Evolutionary conservation across 2,797 vertebrate species (phyloP).

Genomic region (Alfaro cultratus): DNA sequence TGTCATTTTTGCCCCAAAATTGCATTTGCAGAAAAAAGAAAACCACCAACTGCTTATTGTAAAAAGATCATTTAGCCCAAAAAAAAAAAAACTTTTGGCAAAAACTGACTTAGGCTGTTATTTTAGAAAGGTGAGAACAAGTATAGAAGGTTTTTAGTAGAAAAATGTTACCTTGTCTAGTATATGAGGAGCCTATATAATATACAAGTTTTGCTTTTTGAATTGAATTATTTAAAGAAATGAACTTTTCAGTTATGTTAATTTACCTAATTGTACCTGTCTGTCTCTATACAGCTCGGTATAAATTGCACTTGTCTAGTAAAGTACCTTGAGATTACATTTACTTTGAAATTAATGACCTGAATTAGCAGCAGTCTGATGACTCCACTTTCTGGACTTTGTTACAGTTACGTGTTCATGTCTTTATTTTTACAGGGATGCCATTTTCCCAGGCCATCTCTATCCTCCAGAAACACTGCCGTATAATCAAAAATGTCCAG

Average conservation of each 20-base stretch:
- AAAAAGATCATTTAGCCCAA: too few species aligned
- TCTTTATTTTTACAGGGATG: conserved; percentile 85
- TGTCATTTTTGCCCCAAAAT: too few species aligned
- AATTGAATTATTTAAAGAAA: neutral
- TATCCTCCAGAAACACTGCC: conserved; percentile 98
- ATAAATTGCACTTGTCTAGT: neutral
- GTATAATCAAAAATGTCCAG: conserved; percentile 98
- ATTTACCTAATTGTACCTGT: neutral
- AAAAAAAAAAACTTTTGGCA: too few species aligned
- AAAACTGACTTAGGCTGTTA: too few species aligned
- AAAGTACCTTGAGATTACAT: neutral
- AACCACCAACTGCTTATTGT: too few species aligned
- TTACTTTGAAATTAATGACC: neutral
- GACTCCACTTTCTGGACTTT: neutral
- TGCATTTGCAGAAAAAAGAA: too few species aligned
- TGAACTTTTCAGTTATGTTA: neutral
- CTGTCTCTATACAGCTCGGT: neutral
- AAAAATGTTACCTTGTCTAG: neutral
- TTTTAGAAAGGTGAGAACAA: too few species aligned
- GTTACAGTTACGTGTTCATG: neutral
- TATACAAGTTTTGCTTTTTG: neutral
- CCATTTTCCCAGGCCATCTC: conserved; percentile 98
- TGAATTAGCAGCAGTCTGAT: neutral
- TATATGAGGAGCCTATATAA: neutral
- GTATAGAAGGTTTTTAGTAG: neutral